Evolutionary conservation across 2,113 vertebrate species (phyloP).

Genomic region (Melierax canorus): DNA sequence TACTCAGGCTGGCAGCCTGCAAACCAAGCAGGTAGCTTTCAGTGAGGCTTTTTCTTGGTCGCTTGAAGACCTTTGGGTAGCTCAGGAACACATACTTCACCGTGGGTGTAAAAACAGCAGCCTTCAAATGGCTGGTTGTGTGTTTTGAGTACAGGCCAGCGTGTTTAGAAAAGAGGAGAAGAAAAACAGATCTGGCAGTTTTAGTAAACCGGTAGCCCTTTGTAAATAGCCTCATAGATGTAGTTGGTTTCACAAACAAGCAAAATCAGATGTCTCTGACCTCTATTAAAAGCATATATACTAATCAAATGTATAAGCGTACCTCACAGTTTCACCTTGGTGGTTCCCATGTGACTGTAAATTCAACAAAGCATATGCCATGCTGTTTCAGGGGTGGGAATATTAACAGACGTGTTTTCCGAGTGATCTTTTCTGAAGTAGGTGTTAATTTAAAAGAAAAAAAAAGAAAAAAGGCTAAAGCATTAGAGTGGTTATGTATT

Average conservation of each 20-base stretch:
- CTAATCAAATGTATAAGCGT: background rate
- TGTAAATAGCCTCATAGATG: background rate
- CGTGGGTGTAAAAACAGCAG: background rate
- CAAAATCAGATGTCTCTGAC: background rate
- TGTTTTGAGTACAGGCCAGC: background rate
- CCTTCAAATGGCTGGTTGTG: background rate
- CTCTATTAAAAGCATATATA: background rate
- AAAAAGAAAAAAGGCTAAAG: background rate
- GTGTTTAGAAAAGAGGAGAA: background rate
- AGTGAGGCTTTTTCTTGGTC: background rate
- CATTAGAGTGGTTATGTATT: background rate
- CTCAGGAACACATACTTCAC: background rate
- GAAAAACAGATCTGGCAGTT: background rate
- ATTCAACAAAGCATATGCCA: background rate
- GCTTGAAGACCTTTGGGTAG: background rate
- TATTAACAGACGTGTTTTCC: background rate
- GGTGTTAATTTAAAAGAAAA: background rate
- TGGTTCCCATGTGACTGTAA: background rate
- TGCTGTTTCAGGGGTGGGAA: background rate
- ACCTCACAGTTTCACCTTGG: background rate
- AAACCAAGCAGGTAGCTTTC: constrained; percentile 71
- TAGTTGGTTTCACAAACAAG: background rate
- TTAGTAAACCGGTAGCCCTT: background rate
- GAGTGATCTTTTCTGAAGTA: background rate
- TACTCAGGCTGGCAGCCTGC: constrained; percentile 64